Evolutionary conservation across 2,888 invertebrate genomes (phyloP).

Genomic region (Phrixothrix hirtus): DNA sequence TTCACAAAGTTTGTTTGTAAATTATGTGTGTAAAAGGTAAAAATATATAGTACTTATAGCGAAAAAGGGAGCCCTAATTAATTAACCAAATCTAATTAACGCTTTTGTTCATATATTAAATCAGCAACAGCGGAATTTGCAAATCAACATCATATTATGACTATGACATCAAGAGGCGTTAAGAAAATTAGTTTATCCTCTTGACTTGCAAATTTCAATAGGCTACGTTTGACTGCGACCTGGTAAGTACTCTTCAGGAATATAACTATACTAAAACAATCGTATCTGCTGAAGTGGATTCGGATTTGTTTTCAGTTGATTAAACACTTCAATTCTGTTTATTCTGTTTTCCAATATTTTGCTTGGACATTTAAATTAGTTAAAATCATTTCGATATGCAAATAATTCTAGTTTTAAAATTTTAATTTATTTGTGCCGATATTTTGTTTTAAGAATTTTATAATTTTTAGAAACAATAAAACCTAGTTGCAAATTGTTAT

Average conservation of each 20-base stretch:
- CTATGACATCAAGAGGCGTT: conserved; percentile 48
- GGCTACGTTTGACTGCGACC: conserved; percentile 48
- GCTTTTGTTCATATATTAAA: conserved; percentile 28
- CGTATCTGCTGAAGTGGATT: conserved; percentile 28
- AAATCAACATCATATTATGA: conserved; percentile 46
- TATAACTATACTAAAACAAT: conserved; percentile 43
- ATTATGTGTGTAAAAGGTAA: too few relatives aligned
- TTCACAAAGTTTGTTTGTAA: too few relatives aligned
- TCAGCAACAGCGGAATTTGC: conserved; percentile 42
- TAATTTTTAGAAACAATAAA: too few relatives aligned
- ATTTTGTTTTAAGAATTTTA: too few relatives aligned
- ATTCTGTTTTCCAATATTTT: conserved; percentile 1
- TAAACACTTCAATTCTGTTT: conserved; percentile 7
- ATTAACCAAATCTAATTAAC: conserved; percentile 37
- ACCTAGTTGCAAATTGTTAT: too few relatives aligned
- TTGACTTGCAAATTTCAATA: conserved; percentile 48
- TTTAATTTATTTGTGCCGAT: too few relatives aligned
- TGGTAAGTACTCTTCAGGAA: conserved; percentile 35
- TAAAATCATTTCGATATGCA: neutral
- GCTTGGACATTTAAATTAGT: neutral
- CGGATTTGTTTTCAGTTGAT: conserved; percentile 31
- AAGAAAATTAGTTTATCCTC: conserved; percentile 51
- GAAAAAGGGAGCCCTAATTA: too few relatives aligned
- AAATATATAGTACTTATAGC: too few relatives aligned
- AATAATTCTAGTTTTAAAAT: too few relatives aligned